Conservation (phyloP, 2,113 vertebrate genomes). For the Zeus faber region DNA sequence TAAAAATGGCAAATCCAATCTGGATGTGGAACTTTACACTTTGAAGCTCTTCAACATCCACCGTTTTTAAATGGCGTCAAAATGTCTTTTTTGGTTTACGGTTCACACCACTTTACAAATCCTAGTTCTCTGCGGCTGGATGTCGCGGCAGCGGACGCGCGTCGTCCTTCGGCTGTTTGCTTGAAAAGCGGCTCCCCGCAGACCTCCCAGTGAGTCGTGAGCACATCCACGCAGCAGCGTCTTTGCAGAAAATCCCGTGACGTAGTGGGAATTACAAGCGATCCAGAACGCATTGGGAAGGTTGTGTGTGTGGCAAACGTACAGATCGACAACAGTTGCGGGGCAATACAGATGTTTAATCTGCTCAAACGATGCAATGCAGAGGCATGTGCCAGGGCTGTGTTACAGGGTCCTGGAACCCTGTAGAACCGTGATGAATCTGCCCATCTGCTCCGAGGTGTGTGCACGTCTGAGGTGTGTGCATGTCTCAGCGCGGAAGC, state of each 20-base stretch:
- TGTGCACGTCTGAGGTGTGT: too few species aligned
- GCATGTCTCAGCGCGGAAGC: too few species aligned
- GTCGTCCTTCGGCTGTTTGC: too few species aligned
- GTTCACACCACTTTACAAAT: too few species aligned
- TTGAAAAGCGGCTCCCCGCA: not conserved
- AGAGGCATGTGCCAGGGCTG: conserved; percentile 48
- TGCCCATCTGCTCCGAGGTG: conserved; percentile 52
- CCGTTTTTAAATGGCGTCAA: too few species aligned
- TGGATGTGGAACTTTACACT: too few species aligned
- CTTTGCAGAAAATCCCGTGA: conserved; percentile 42
- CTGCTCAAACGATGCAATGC: conserved; percentile 53
- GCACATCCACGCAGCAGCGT: not conserved
- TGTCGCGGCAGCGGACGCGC: too few species aligned
- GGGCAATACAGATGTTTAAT: conserved; percentile 57
- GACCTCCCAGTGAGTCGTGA: conserved; percentile 9
- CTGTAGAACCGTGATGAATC: conserved; percentile 31
- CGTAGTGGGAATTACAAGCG: conserved; percentile 38
- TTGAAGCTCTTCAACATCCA: too few species aligned
- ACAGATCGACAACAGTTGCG: not conserved
- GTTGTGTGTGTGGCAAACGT: conserved; percentile 27
- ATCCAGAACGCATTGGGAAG: conserved; percentile 25
- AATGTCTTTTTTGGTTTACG: too few species aligned
- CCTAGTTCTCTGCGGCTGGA: too few species aligned
- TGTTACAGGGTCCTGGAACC: conserved; percentile 42
- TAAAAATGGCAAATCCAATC: too few species aligned